Evolutionary conservation across 1,140 invertebrate genomes (phyloP), one percentile per base, ranked within the genome.

Genomic region (Drosophila littoralis): DNA sequence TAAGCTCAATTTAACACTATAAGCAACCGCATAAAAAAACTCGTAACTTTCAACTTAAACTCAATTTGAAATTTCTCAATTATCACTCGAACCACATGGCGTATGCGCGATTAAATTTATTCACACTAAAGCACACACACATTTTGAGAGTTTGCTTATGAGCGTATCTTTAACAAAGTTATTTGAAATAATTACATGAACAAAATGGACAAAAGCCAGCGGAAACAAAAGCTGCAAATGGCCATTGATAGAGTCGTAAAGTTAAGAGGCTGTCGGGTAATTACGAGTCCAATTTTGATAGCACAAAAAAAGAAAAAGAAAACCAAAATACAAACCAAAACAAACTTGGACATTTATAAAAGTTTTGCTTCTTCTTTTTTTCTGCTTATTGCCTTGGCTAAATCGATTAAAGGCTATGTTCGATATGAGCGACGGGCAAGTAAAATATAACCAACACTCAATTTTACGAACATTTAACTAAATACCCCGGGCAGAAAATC

Each of bases 401-500:
- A 88, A 88, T 88, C 84, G 83, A 88, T 88, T 88, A 80, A 88
- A 71, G 68, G 68, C 67, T 60, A 79, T 75, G 45, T 58, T 58
- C 61, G 64, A 70, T 50, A 5, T 6, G 65, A 43, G 15, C 15
- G 32, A 17, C 5, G 15, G 22, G 22, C 22, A 65, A 77, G 76
- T 79, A 64, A 74, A 80, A 89, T 77, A 88, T 83, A 88, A 80
- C 68, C 72, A 88, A 74, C 83, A 86, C 79, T 88, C 79, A 88
- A 88, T 88, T 89, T 89, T 80, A 75, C 83, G 83, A 83, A 88
- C 83, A 88, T 88, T 88, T 88, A 88, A 89, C 83, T 89, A 88
- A 88, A 88, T 89, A 88, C 84, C 59, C 22, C 61, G 35, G 50
- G 38, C 69, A 33, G 68, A 15, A 33, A n/a, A 66, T 46, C 46